Conservation (phyloP, 2,113 vertebrate species). For the Odobenus rosmarus region DNA sequence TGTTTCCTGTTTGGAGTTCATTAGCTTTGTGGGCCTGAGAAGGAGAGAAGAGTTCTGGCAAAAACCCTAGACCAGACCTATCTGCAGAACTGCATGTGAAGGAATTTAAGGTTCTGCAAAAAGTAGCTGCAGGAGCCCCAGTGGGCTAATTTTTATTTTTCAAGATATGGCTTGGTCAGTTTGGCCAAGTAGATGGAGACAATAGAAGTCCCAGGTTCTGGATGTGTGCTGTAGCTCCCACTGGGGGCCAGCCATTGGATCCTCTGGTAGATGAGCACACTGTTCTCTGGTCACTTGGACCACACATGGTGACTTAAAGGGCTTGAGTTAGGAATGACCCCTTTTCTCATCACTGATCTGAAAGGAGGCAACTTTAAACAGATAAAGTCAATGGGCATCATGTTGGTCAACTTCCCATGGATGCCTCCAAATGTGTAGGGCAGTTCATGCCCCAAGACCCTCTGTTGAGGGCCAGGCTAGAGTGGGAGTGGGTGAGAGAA, state of each 20-base stretch:
- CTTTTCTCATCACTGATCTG: background rate
- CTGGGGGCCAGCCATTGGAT: background rate
- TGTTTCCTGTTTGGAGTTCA: background rate
- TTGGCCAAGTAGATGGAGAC: background rate
- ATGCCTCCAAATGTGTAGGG: too few relatives aligned
- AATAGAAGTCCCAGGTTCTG: background rate
- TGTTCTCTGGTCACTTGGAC: background rate
- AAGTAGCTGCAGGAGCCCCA: background rate
- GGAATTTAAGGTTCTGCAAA: background rate
- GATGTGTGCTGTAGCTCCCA: fast-evolving
- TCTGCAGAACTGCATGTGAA: fast-evolving
- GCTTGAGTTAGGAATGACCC: background rate
- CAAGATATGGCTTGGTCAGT: background rate
- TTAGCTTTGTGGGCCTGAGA: background rate
- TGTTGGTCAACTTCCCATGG: background rate
- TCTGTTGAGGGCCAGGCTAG: background rate
- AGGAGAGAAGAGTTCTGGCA: background rate
- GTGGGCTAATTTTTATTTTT: background rate
- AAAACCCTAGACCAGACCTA: background rate
- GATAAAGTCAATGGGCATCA: too few relatives aligned
- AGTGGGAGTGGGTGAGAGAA: background rate
- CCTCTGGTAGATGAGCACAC: background rate
- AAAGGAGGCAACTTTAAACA: background rate
- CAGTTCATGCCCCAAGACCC: fast-evolving
- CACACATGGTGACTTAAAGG: background rate